These are phyloP conservation scores for Euwallacea similis DNA, from an alignment of 1,140 invertebrate genomes.

Conservation along the genomic window DNA sequence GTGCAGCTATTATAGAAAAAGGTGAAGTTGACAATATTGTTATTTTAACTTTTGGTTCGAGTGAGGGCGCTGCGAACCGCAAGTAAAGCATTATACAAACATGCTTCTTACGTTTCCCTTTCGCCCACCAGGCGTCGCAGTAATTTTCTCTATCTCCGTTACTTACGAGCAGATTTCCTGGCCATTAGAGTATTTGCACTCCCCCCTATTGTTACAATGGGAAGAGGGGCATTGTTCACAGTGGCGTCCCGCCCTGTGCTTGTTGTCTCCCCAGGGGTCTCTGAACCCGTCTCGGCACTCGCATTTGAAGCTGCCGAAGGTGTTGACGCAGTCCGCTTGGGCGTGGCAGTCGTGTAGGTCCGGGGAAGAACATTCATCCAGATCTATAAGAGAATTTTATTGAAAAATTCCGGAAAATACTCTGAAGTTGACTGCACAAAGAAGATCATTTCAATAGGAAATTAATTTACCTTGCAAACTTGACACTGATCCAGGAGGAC, in stretches of 20 bases:
- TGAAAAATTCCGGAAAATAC: not conserved
- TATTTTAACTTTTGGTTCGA: too few relatives aligned
- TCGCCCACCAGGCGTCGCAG: too few relatives aligned
- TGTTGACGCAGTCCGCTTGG: conserved; percentile 83
- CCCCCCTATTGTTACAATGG: conserved; percentile 81
- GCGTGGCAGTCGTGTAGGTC: conserved; percentile 92
- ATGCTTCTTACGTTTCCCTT: not conserved
- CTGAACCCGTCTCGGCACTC: conserved; percentile 77
- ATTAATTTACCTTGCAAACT: conserved; percentile 48
- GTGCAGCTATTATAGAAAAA: conserved; percentile 63
- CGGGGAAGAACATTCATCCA: conserved; percentile 84
- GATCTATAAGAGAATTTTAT: conserved; percentile 61
- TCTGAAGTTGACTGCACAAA: not conserved
- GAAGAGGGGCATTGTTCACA: conserved; percentile 76
- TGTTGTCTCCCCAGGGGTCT: conserved; percentile 69
- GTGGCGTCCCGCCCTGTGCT: conserved; percentile 66
- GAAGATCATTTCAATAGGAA: not conserved
- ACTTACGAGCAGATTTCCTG: conserved; percentile 78
- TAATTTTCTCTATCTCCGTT: not conserved
- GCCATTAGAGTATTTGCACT: conserved; percentile 75
- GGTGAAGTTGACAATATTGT: too few relatives aligned
- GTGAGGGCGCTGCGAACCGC: not conserved
- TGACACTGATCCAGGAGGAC: conserved; percentile 63
- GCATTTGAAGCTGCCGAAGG: conserved; percentile 88
- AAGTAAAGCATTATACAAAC: not conserved